Conservation (phyloP, 2,797 vertebrate genomes). For the Anguilla pacifica region DNA sequence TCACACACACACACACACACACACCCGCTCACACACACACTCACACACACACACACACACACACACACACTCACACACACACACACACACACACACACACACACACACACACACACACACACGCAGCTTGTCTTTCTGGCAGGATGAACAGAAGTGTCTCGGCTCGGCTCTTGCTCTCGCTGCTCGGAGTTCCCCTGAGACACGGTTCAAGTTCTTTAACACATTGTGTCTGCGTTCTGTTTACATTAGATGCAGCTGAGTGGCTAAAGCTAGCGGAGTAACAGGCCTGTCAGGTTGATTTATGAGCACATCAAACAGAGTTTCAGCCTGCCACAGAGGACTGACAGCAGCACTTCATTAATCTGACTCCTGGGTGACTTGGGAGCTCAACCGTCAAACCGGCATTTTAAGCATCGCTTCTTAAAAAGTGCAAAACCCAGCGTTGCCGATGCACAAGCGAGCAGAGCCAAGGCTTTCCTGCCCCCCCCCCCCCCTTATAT, state of each 20-base stretch:
- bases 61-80: background rate
- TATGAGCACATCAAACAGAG: conserved; percentile 96
- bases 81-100: background rate
- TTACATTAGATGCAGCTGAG: conserved; percentile 90
- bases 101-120: conserved; percentile 24
- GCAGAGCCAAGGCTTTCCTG: conserved; percentile 47
- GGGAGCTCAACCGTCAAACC: conserved; percentile 70
- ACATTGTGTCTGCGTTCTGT: conserved; percentile 75
- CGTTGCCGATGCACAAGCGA: conserved; percentile 59
- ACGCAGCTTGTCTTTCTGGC: conserved; percentile 2
- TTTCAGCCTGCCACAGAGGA: conserved; percentile 84
- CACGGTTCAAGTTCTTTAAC: conserved; percentile 77
- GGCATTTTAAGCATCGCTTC: conserved; percentile 58
- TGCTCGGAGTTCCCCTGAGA: conserved; percentile 66
- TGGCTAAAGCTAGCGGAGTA: conserved; percentile 86
- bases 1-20: conserved; percentile 12
- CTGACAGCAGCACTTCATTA: conserved; percentile 90
- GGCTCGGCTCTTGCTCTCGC: conserved; percentile 24
- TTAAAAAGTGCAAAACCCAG: conserved; percentile 62
- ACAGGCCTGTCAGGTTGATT: conserved; percentile 92
- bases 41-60: conserved; percentile 3
- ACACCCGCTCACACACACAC: background rate
- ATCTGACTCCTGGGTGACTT: conserved; percentile 82
- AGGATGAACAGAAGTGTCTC: conserved; percentile 22
- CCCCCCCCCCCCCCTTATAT: background rate